Conservation (phyloP, 23 tunicate species). For the Diplosoma virens region DNA sequence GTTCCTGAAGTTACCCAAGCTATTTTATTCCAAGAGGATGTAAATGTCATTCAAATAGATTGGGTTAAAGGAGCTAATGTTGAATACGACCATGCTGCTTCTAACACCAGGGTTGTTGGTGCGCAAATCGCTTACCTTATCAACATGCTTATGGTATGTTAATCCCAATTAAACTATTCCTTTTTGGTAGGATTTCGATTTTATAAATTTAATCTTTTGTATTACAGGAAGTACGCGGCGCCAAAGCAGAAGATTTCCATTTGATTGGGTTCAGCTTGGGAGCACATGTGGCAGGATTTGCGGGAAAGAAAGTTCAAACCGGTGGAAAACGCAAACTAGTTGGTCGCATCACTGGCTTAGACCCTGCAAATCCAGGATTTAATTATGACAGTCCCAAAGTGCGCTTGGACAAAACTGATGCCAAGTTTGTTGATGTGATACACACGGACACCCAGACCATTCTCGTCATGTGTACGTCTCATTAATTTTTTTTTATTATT, state of each 20-base stretch:
- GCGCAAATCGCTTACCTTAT: conserved; percentile 68
- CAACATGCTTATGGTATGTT: conserved; percentile 67
- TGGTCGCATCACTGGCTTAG: conserved; percentile 87
- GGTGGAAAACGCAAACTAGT: conserved; percentile 22
- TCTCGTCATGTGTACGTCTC: conserved; percentile 56
- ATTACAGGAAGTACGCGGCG: conserved; percentile 44
- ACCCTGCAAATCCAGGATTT: conserved; percentile 91
- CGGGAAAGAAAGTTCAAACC: conserved; percentile 68
- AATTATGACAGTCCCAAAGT: conserved; percentile 63
- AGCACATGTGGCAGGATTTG: conserved; percentile 96
- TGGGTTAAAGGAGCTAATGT: conserved; percentile 83
- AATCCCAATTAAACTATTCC: too few relatives aligned
- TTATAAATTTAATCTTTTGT: too few relatives aligned
- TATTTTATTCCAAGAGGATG: conserved; percentile 74
- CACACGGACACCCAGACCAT: conserved; percentile 87
- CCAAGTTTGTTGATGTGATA: conserved; percentile 79
- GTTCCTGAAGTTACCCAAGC: conserved; percentile 70
- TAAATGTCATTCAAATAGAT: conserved; percentile 73
- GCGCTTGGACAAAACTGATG: conserved; percentile 77
- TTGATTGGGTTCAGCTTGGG: conserved; percentile 92
- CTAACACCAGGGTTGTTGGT: conserved; percentile 82
- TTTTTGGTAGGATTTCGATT: too few relatives aligned
- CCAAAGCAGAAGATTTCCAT: conserved; percentile 63
- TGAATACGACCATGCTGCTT: conserved; percentile 80
- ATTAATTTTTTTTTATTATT: not conserved